These are phyloP conservation scores for Latrodectus hesperus DNA, from an alignment of 2,888 invertebrate genomes.

Conservation along the genomic window DNA sequence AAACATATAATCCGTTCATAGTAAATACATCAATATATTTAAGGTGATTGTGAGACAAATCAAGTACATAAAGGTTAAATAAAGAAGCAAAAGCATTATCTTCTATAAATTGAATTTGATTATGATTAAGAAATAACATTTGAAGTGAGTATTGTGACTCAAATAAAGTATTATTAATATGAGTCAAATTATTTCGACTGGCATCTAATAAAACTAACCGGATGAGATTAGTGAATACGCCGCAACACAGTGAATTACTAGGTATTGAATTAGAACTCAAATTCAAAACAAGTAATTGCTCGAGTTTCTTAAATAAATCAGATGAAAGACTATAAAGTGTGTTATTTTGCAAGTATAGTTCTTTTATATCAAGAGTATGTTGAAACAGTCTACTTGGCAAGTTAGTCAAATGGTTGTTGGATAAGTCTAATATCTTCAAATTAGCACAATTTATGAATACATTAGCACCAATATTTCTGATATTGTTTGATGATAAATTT, in stretches of 20 bases:
- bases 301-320: slow-evolving; percentile 80
- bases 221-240: slow-evolving; percentile 90
- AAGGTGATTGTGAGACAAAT: slow-evolving; percentile 89
- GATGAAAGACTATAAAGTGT: slow-evolving; percentile 90
- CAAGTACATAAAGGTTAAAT: slow-evolving; percentile 92
- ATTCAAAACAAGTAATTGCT: slow-evolving; percentile 79
- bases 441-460: slow-evolving; percentile 86
- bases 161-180: slow-evolving; percentile 88
- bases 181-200: slow-evolving; percentile 87
- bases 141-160: slow-evolving; percentile 89
- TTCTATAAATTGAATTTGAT: slow-evolving; percentile 87
- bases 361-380: slow-evolving; percentile 85
- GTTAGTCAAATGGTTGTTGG: slow-evolving; percentile 87
- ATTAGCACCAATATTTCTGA: slow-evolving; percentile 81
- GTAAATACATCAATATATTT: slow-evolving; percentile 89
- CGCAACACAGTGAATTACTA: slow-evolving; percentile 88
- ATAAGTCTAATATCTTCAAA: slow-evolving; percentile 87
- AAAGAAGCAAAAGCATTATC: slow-evolving; percentile 92
- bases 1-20: slow-evolving; percentile 89
- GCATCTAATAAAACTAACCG: slow-evolving; percentile 90
- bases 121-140: slow-evolving; percentile 88
- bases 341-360: slow-evolving; percentile 93
- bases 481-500: slow-evolving; percentile 81
- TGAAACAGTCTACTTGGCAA: slow-evolving; percentile 88
- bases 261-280: slow-evolving; percentile 83